Base-by-base conservation (phyloP, 2,113 vertebrate genomes). In the Camarhynchus parvulus region DNA sequence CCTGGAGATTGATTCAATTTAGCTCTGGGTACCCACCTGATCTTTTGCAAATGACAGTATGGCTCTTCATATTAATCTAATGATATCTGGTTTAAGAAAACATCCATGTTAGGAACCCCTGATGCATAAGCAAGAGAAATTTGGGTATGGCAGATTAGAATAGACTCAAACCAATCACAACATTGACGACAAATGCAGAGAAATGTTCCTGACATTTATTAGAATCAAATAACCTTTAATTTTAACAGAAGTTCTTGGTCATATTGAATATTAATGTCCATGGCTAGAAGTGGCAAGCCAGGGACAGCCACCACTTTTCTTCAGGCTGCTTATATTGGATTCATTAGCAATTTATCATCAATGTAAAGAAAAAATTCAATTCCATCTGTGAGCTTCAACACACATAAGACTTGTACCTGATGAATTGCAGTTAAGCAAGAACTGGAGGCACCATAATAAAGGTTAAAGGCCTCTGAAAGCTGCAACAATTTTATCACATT, bases 331-430 rank as follows among this genome's bases (percentile, higher is more conserved):
- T 81, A 79, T 92, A 76, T 77, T 85, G 41, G 46, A 92, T 70
- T 95, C 90, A 92, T 87, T 76, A 92, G 61, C 81, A 93, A 95
- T 96, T 94, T 94, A 91, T 95, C 92, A 89, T 61, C 10, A 6
- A 88, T 9, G 1, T 66, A 90, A 94, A 86, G 44, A 55, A 49
- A 87, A 83, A 95, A 94, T 93, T 94, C 59, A 85, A 91, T 94
- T 92, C 73, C 44, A 55, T 80, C 82, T 92, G 85, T 37, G 64
- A 92, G 69, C 63, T 93, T 59, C 70, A 85, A 59, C 33, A 19
- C 27, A 85, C 42, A 19, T 62, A 82, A 68, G n/a, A 63, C 21
- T 76, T 70, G 46, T 46, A 89, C 25, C 47, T 89, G 63, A 90
- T 89, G 69, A 93, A 91, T 77, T 97, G 41, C 85, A 73, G 61